These are phyloP conservation scores for Gadopsis bispinosus DNA, from an alignment of 2,797 vertebrate species.

Conservation along the genomic window DNA sequence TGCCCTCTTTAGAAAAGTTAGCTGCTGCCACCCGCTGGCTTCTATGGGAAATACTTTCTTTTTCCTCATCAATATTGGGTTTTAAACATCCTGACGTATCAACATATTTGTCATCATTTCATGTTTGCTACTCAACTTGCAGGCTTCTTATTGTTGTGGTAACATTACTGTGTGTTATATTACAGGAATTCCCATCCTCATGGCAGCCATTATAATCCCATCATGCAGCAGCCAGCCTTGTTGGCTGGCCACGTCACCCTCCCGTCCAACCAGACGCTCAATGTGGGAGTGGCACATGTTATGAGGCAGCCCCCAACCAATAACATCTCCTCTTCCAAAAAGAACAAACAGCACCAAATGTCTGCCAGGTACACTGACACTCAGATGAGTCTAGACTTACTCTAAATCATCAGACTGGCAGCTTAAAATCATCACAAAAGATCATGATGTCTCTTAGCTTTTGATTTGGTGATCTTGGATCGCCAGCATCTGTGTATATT, in stretches of 20 bases:
- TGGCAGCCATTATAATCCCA: slow-evolving; percentile 97
- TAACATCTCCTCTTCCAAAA: slow-evolving; percentile 89
- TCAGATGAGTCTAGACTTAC: not conserved
- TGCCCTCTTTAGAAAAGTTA: slow-evolving; percentile 39
- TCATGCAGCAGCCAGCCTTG: slow-evolving; percentile 98
- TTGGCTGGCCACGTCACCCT: slow-evolving; percentile 94
- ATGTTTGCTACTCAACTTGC: not conserved
- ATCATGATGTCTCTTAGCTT: not conserved
- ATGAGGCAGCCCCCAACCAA: slow-evolving; percentile 95
- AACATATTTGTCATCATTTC: not conserved
- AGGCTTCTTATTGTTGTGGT: slow-evolving; percentile 4
- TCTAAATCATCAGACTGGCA: slow-evolving; percentile 1
- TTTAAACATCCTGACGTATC: not conserved
- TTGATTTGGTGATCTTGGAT: not conserved
- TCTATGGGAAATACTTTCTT: slow-evolving; percentile 35
- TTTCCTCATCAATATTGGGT: not conserved
- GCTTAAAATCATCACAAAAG: not conserved
- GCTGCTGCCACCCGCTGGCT: slow-evolving; percentile 82
- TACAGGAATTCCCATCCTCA: slow-evolving; percentile 94
- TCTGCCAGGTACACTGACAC: slow-evolving; percentile 86
- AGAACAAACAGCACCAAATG: slow-evolving; percentile 96
- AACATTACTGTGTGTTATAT: slow-evolving; percentile 30
- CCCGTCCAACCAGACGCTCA: slow-evolving; percentile 95
- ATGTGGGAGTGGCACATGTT: slow-evolving; percentile 97
- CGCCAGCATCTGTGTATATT: not conserved